Conservation (phyloP, 2,113 vertebrate species). For the Tor tambroides region DNA sequence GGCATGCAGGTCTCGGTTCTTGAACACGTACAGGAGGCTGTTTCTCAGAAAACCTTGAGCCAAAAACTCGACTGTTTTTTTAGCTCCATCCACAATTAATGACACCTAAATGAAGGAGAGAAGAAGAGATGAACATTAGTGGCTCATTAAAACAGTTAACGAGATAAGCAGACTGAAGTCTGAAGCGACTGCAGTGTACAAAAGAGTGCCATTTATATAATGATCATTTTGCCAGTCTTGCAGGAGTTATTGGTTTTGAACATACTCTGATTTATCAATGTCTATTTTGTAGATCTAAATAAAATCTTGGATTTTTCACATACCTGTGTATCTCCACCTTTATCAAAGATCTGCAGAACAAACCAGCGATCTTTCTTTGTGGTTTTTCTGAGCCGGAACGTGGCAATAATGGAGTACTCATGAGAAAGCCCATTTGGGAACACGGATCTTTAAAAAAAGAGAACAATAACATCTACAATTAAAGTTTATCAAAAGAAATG, state of each 20-base stretch:
- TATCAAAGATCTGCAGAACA: constrained; percentile 90
- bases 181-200: not conserved
- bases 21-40: constrained; percentile 85
- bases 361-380: constrained; percentile 95
- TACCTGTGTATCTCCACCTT: constrained; percentile 86
- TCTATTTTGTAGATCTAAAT: not conserved
- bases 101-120: constrained; percentile 77
- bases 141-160: not conserved
- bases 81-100: constrained; percentile 85
- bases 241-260: not conserved
- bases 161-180: not conserved
- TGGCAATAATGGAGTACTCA: constrained; percentile 84
- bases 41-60: constrained; percentile 78
- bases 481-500: not conserved
- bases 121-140: not conserved
- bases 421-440: constrained; percentile 89
- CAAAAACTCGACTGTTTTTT: constrained; percentile 88
- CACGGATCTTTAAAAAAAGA: constrained; percentile 75
- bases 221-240: not conserved
- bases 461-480: not conserved
- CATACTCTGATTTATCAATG: not conserved
- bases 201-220: constrained; percentile 2
- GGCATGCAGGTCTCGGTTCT: constrained; percentile 86
- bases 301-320: constrained; percentile 36
- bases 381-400: constrained; percentile 86